Conservation (phyloP, 1,140 invertebrate species). For the Lordiphosa stackelbergi region DNA sequence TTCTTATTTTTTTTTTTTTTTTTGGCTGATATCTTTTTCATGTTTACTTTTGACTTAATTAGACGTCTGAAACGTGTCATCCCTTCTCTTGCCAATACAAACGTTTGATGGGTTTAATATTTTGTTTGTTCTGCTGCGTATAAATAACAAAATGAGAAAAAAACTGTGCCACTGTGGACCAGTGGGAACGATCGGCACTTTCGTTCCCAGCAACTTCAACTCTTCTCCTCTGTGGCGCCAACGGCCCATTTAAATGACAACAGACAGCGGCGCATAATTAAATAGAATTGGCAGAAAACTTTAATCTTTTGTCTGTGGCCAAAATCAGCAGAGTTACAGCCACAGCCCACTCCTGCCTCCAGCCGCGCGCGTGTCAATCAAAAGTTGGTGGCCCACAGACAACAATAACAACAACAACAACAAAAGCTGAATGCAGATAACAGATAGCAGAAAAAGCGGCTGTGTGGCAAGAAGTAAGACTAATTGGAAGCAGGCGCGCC, state of each 20-base stretch:
- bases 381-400: slow-evolving; percentile 35
- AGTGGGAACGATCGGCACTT: too few species aligned
- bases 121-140: not conserved
- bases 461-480: slow-evolving; percentile 41
- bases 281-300: slow-evolving; percentile 66
- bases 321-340: too few species aligned
- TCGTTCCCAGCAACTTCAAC: too few species aligned
- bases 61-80: slow-evolving; percentile 3
- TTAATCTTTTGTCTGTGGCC: slow-evolving; percentile 53
- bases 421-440: slow-evolving; percentile 4
- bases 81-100: not conserved
- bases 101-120: too few species aligned
- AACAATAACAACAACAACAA: slow-evolving; percentile 10
- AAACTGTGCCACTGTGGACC: too few species aligned
- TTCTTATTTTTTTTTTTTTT: too few species aligned
- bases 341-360: not conserved
- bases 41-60: slow-evolving; percentile 66
- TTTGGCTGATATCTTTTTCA: slow-evolving; percentile 46
- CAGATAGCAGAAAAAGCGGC: slow-evolving; percentile 1
- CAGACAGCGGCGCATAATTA: slow-evolving; percentile 55
- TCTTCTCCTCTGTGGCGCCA: slow-evolving; percentile 3
- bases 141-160: too few species aligned
- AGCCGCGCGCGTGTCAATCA: slow-evolving; percentile 50
- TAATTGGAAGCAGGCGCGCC: slow-evolving; percentile 53
- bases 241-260: slow-evolving; percentile 12